Conservation (phyloP, 2,113 vertebrate species). For the Pseudopodoces humilis region DNA sequence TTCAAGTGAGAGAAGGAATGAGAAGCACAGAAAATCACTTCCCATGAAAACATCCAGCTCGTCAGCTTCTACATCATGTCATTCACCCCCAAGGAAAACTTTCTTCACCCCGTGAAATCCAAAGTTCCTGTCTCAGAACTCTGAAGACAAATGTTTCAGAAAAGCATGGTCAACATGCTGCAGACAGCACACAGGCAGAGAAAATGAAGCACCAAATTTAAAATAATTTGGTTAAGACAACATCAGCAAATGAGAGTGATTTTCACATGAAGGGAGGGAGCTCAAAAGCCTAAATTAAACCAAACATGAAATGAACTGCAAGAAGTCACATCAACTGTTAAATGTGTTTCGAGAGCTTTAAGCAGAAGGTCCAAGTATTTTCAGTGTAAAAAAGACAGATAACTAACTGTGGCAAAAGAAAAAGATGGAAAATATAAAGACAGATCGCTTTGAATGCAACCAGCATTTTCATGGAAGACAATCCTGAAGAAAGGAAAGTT, state of each 20-base stretch:
- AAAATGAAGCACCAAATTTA: constrained; percentile 1
- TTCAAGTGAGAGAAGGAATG: neutral
- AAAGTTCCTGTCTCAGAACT: neutral
- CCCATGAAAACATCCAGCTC: neutral
- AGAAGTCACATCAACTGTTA: neutral
- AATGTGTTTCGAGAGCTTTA: neutral
- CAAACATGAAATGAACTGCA: neutral
- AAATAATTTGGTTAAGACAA: constrained; percentile 24
- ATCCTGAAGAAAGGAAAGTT: neutral
- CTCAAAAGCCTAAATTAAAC: neutral
- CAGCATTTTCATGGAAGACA: constrained; percentile 34
- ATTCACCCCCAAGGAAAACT: neutral
- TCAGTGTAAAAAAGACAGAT: neutral
- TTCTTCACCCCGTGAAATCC: neutral
- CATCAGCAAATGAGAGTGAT: neutral
- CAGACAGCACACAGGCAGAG: neutral
- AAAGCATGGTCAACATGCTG: constrained; percentile 42
- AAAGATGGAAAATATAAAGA: neutral
- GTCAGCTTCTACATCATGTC: neutral
- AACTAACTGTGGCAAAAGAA: neutral
- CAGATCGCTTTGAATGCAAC: neutral
- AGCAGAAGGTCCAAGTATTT: neutral
- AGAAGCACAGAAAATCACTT: neutral
- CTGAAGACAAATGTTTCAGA: neutral
- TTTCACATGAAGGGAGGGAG: neutral